Evolutionary conservation across 2,888 invertebrate species (phyloP), one percentile per base, ranked within the genome.

Genomic region (Synergus itoensis): DNA sequence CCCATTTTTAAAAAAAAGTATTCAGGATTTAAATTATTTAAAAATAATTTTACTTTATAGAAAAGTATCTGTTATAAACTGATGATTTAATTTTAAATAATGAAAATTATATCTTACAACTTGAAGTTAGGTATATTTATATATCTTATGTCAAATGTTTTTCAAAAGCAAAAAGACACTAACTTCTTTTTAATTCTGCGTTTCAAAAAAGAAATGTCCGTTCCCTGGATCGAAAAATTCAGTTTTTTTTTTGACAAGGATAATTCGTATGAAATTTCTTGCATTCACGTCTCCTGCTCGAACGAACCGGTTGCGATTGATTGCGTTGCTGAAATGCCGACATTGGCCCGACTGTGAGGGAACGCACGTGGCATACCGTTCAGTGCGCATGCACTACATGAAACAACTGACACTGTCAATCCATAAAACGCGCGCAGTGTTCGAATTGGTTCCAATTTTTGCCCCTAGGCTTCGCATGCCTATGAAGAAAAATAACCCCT

Each of bases 191-290:
- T 69, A 45, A 48, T 69, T 18, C 45, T 69, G 45, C 21, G 28
- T 28, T 45, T 45, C 45, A 7, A 40, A 65, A 69, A 69, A 69
- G 45, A 69, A 69, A 69, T 28, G 21, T 28, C 43, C 28, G 67
- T 28, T 67, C 16, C 21, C 14, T 48, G 45, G 21, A 16, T 45
- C 45, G 43, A 69, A 69, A 69, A 48, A 69, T 69, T 18, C 28
- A 69, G 45, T 14, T 69, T 69, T 69, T 69, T 18, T 4, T 40
- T 8, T 16, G 40, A n/a, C 64, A 40, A 65, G 45, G 67, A 69
- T 69, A 69, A 69, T 69, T 69, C 43, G 45, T 69, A 69, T 21
- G 67, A 69, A 45, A 69, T 69, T 28, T 69, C 67, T 69, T 69
- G 45, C 67, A 69, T 69, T 69, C 67, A 69, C 67, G 28, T 36